Evolutionary conservation across 2,797 vertebrate species (phyloP).

Genomic region (Brachymystax lenok): DNA sequence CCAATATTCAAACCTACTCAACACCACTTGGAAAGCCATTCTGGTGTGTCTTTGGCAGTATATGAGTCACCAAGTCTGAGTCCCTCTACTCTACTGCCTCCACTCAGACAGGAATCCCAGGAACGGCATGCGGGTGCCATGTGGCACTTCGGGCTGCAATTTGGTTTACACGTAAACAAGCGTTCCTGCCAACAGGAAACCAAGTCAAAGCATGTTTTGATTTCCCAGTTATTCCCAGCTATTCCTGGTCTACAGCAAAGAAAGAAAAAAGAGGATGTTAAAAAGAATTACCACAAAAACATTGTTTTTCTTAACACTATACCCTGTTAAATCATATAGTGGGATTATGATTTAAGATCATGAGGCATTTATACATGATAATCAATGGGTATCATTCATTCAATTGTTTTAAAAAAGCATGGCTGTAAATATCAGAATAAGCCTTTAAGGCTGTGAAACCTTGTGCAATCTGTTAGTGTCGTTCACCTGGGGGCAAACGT

Average conservation of each 20-base stretch:
- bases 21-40: too few relatives aligned
- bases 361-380: too few relatives aligned
- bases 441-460: neutral
- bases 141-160: constrained; percentile 50
- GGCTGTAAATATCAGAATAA: neutral
- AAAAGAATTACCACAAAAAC: constrained; percentile 4
- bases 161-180: constrained; percentile 66
- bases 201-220: constrained; percentile 40
- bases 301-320: constrained; percentile 3
- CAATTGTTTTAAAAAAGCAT: too few relatives aligned
- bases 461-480: neutral
- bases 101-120: constrained; percentile 15
- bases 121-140: constrained; percentile 25
- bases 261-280: neutral
- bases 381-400: neutral
- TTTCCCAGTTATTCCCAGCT: constrained; percentile 36
- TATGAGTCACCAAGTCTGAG: constrained; percentile 33
- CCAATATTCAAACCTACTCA: too few relatives aligned
- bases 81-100: neutral
- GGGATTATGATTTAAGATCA: too few relatives aligned
- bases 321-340: neutral
- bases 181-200: constrained; percentile 48
- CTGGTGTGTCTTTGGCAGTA: neutral
- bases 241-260: constrained; percentile 30
- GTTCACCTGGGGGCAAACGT: constrained; percentile 13